Base-by-base conservation (phyloP, 2,113 vertebrate genomes). In the Larimichthys crocea region DNA sequence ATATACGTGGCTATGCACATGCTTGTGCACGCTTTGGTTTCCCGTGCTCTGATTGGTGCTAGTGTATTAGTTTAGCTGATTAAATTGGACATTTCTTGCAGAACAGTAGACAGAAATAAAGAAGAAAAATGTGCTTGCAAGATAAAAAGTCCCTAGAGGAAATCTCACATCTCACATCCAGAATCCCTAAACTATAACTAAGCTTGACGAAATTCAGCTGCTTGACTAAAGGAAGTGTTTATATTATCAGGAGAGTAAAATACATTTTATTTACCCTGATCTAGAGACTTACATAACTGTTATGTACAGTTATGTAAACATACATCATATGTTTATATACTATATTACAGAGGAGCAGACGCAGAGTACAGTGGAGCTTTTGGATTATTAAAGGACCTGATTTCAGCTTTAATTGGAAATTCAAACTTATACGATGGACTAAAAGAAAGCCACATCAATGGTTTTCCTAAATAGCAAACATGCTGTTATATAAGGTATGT, bases 391-490 rank as follows among this genome's bases (percentile, higher is more conserved):
- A 17, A 49, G 59, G 52, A 20, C 52, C 22, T 46, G 57, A 10
- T 74, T 24, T 63, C 31, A 62, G 59, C 5, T 22, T 6, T 12
- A 46, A 14, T 14, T 46, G 42, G 1, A 44, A 44, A 35, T 8
- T 40, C 14, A 49, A 57, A 64, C 11, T 46, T 24, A 11, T 12
- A 50, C 49, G 40, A 74, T 17, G 2, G 35, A 61, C 17, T 50
- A 24, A 79, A 62, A 53, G 15, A 42, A 26, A 19, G 46, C 73
- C 53, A 66, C 60, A 56, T 44, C 10, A 24, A 1, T 69, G 42
- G 24, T 57, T 78, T 79, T 40, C 44, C 76, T 44, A 68, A 60
- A 81, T 64, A 81, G 74, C 68, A 70, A 76, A 77, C 65, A 78
- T 1, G 67, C 31, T n/a, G 24, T 86, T 74, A 82, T 20, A 46